Evolutionary conservation across 2,113 vertebrate genomes (phyloP).

Genomic region (Oxyruncus cristatus): DNA sequence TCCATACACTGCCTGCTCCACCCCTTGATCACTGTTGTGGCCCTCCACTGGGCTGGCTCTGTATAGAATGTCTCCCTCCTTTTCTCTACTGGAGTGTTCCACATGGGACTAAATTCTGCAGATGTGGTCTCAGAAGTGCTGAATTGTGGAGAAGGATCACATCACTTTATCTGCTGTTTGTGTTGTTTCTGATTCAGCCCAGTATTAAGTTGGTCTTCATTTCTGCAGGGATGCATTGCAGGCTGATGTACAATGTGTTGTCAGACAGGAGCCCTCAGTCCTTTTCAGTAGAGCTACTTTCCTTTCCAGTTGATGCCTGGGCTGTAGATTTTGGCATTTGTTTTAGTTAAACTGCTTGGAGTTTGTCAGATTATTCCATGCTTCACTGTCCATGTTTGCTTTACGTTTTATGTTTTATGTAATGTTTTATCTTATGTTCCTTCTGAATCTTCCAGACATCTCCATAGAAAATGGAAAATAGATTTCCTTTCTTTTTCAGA

Average conservation of each 20-base stretch:
- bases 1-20: fast-evolving
- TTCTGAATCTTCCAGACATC: background rate
- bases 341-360: background rate
- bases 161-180: background rate
- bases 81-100: background rate
- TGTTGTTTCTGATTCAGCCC: background rate
- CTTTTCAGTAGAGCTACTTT: background rate
- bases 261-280: background rate
- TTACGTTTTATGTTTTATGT: no score
- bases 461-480: background rate
- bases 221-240: background rate
- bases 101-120: background rate
- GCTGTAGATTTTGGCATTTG: background rate
- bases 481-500: background rate
- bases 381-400: background rate
- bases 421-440: background rate
- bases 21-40: background rate
- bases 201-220: background rate
- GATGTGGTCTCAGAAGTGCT: background rate
- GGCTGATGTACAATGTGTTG: fast-evolving
- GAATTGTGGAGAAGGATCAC: background rate
- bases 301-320: background rate
- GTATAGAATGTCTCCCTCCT: fast-evolving
- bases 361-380: background rate
- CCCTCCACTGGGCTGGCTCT: background rate